A percentile compares a stretch with the other conserved stretches of the same genome.
Conservation (phyloP, 1,140 invertebrate species). For the Bombus affinis region DNA sequence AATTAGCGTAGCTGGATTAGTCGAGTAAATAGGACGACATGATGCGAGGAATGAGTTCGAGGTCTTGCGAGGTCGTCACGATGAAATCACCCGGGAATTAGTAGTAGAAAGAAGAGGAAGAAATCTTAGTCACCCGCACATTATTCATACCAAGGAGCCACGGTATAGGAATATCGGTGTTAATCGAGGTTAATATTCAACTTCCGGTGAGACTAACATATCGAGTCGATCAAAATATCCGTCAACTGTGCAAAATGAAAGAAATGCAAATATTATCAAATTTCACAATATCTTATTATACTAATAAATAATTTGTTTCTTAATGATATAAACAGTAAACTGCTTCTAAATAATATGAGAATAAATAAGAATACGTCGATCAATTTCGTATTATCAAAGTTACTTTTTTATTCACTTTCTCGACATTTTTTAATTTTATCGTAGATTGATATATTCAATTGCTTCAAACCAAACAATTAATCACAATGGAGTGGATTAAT, state of each 20-base stretch:
- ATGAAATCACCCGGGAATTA: slow-evolving; percentile 57
- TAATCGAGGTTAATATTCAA: slow-evolving; percentile 72
- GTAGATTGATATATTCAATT: neutral
- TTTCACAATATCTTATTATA: neutral
- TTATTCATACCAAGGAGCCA: slow-evolving; percentile 43
- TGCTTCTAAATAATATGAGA: too few relatives aligned
- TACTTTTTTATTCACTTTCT: neutral
- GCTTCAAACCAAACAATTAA: neutral
- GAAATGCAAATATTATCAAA: neutral
- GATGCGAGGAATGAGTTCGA: slow-evolving; percentile 25
- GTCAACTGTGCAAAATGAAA: neutral
- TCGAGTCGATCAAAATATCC: slow-evolving; percentile 18
- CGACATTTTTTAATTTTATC: neutral
- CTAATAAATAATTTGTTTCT: too few relatives aligned
- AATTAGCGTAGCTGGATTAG: neutral
- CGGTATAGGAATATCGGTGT: slow-evolving; percentile 57
- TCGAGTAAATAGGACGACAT: slow-evolving; percentile 9
- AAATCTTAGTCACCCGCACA: slow-evolving; percentile 66
- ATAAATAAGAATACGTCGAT: too few relatives aligned
- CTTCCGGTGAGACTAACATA: slow-evolving; percentile 64
- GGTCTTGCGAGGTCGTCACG: slow-evolving; percentile 31
- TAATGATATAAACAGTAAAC: too few relatives aligned
- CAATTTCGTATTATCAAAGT: too few relatives aligned
- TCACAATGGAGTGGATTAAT: neutral
- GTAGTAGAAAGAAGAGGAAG: slow-evolving; percentile 56